These are phyloP conservation scores for Botia kubotai DNA, from an alignment of 2,797 vertebrate genomes.

Conservation along the genomic window DNA sequence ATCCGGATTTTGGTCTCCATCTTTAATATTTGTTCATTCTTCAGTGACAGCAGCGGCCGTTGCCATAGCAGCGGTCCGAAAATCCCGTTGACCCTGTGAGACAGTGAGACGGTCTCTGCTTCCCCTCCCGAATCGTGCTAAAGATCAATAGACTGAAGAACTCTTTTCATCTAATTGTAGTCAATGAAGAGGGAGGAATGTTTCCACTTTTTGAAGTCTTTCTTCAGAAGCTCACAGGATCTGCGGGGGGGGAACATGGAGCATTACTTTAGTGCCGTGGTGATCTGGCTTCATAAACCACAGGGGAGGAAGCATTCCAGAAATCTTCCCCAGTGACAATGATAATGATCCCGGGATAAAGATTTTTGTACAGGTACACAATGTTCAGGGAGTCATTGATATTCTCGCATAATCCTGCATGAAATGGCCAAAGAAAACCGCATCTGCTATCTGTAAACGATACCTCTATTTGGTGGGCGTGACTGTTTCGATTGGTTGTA, in stretches of 20 bases:
- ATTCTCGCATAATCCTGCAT: slow-evolving; percentile 31
- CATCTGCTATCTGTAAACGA: slow-evolving; percentile 36
- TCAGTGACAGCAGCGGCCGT: slow-evolving; percentile 30
- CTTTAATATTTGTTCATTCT: slow-evolving; percentile 29
- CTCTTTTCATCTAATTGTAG: slow-evolving; percentile 20
- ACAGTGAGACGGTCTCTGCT: background rate
- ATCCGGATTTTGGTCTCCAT: background rate
- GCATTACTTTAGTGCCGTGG: slow-evolving; percentile 14
- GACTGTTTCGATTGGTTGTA: slow-evolving; percentile 37
- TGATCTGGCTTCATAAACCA: slow-evolving; percentile 31
- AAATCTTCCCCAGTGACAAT: slow-evolving; percentile 48
- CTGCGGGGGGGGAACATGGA: slow-evolving; percentile 14
- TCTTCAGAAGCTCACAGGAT: slow-evolving; percentile 30
- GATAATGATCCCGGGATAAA: slow-evolving; percentile 43
- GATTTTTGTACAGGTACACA: slow-evolving; percentile 22
- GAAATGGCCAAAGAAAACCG: slow-evolving; percentile 37
- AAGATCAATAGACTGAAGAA: slow-evolving; percentile 2
- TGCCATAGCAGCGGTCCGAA: background rate
- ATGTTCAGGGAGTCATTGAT: slow-evolving; percentile 17
- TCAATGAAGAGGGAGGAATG: slow-evolving; percentile 43
- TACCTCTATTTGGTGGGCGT: slow-evolving; percentile 29
- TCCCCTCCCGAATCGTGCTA: slow-evolving; percentile 13
- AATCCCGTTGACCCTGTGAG: slow-evolving; percentile 12
- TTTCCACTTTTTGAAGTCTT: slow-evolving; percentile 41
- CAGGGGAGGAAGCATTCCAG: slow-evolving; percentile 31